Evolutionary conservation across 2,888 invertebrate genomes (phyloP), one percentile per base, ranked within the genome.

Genomic region (Chaetoderma sp.): DNA sequence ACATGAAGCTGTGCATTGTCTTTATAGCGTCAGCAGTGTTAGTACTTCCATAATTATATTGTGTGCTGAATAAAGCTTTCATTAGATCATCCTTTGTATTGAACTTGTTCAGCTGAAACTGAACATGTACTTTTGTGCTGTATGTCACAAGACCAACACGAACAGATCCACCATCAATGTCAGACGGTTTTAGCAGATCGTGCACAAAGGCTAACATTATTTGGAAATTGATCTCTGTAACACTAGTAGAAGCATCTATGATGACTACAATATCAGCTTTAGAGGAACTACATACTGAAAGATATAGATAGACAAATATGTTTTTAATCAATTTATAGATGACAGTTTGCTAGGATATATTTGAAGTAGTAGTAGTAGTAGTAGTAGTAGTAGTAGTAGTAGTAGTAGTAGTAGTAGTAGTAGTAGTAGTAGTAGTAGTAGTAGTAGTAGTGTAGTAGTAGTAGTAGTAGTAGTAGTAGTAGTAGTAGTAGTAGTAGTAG

Each of bases 161-260:
- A 1, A 77, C 77, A 52, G 66, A 67, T n/a, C 73, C 76, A 10
- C 47, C 52, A 59, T 72, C 71, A 23, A 77, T 69, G 59, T 68
- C 45, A 13, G 70, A 63, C 0, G 36, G 44, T 25, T 54, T 56
- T 21, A 79, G 57, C 57, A 79, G 73, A 23, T 76, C 61, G 60
- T 77, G 76, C 21, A 74, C 59, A 45, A 78, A 78, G 25, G 74
- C 70, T 47, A 75, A 60, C 71, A 77, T 74, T 28, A 68, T 61
- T 45, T 70, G 54, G 58, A 78, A 78, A 57, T 75, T 75, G 23
- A 42, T 47, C 49, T 68, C 60, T n/a, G 74, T 76, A 47, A 80
- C 74, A 56, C 78, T 78, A 10, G 73, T 75, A 1, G 80, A 80
- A 23, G 76, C 68, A 64, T 80, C 80, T 49, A 80, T 64, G 23